Conservation (phyloP, 1,140 invertebrate genomes). For the Heliconius nattereri region DNA sequence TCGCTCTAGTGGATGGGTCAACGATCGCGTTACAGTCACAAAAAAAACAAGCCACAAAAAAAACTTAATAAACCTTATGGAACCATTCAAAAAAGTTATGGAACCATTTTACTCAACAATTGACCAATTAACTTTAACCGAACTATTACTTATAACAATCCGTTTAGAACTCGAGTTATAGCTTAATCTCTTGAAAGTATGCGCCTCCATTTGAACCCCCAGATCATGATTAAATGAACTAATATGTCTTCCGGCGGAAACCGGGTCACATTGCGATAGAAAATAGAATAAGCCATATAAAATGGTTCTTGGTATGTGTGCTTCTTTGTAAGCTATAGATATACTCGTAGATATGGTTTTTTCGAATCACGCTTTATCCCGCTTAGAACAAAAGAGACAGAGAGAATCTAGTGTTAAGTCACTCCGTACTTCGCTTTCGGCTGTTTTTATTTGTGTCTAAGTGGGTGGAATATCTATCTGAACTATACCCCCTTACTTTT, state of each 20-base stretch:
- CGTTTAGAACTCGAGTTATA: slow-evolving; percentile 19
- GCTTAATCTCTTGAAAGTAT: slow-evolving; percentile 22
- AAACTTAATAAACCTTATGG: no score
- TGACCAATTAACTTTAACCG: slow-evolving; percentile 14
- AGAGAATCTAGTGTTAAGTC: no score
- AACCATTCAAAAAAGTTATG: neutral
- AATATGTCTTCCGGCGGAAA: slow-evolving; percentile 18
- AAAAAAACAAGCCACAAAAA: no score
- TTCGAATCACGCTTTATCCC: no score
- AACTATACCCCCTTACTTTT: no score
- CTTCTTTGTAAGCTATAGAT: neutral
- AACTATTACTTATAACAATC: slow-evolving; percentile 15
- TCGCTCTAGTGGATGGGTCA: no score
- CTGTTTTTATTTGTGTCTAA: no score
- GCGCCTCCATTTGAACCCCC: slow-evolving; percentile 13
- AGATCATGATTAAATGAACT: slow-evolving; percentile 20
- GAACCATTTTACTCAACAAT: neutral
- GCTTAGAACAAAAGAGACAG: no score
- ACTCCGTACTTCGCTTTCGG: no score
- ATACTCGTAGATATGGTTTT: neutral
- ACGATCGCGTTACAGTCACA: no score
- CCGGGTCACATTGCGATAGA: slow-evolving; percentile 10
- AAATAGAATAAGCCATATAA: slow-evolving; percentile 6
- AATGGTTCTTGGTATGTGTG: neutral
- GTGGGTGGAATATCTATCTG: no score